A percentile compares a stretch with the other conserved stretches of the same genome.
These are phyloP conservation scores for Pocota personata DNA, from an alignment of 2,888 invertebrate species.

Conservation along the genomic window DNA sequence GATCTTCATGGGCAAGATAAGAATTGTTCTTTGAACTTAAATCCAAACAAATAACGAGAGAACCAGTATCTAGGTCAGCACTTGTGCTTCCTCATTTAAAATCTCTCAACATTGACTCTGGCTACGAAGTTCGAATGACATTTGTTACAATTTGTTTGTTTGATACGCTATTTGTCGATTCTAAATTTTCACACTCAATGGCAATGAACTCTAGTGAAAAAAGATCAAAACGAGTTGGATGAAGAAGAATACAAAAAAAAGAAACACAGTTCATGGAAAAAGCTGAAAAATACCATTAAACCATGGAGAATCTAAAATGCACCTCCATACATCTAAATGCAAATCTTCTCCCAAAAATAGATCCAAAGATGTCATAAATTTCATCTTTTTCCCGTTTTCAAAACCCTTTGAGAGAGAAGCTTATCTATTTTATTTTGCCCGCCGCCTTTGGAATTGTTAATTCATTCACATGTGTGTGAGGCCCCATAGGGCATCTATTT, in stretches of 20 bases:
- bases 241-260: not conserved
- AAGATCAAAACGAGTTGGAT: not conserved
- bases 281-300: slow-evolving; percentile 24
- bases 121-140: slow-evolving; percentile 17
- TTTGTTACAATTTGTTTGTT: slow-evolving; percentile 44
- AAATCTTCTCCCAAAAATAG: slow-evolving; percentile 41
- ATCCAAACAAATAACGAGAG: slow-evolving; percentile 27
- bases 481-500: slow-evolving; percentile 5
- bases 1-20: slow-evolving; percentile 49
- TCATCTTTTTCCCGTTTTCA: slow-evolving; percentile 20
- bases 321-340: slow-evolving; percentile 49
- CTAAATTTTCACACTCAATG: slow-evolving; percentile 12
- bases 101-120: slow-evolving; percentile 11
- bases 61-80: slow-evolving; percentile 46
- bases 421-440: slow-evolving; percentile 12
- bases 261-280: not conserved
- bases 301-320: slow-evolving; percentile 30
- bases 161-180: slow-evolving; percentile 29
- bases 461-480: not conserved
- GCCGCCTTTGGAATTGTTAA: slow-evolving; percentile 13
- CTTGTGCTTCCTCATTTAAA: slow-evolving; percentile 46
- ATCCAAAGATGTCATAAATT: slow-evolving; percentile 54
- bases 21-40: slow-evolving; percentile 59
- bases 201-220: slow-evolving; percentile 17
- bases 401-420: slow-evolving; percentile 3